Evolutionary conservation across 2,888 invertebrate genomes (phyloP).

Genomic region (Dasypogon diadema): DNA sequence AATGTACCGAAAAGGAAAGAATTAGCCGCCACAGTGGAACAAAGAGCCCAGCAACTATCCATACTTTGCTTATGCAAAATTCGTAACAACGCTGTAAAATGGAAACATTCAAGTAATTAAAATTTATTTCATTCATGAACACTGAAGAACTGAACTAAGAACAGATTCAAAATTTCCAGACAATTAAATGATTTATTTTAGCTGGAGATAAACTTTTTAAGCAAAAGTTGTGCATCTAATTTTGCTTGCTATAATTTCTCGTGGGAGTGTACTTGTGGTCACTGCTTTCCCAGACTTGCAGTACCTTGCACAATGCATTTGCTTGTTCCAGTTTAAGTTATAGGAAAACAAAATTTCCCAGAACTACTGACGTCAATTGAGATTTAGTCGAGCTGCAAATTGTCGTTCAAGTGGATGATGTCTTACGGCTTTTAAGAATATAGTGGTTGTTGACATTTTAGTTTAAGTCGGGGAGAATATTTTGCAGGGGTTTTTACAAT

Average conservation of each 20-base stretch:
- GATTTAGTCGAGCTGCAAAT: background rate
- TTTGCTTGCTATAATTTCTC: constrained; percentile 32
- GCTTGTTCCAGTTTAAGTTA: no score
- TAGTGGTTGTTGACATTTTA: no score
- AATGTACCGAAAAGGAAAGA: no score
- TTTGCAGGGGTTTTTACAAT: no score
- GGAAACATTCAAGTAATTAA: background rate
- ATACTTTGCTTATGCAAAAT: no score
- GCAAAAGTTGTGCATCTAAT: constrained; percentile 27
- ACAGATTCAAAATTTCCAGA: constrained; percentile 24
- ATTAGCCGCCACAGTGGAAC: no score
- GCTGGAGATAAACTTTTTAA: constrained; percentile 18
- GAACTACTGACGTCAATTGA: background rate
- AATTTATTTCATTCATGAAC: background rate
- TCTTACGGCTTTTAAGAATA: no score
- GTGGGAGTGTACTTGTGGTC: constrained; percentile 21
- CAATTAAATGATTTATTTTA: constrained; percentile 40
- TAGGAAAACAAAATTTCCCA: constrained; percentile 13
- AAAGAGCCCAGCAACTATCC: no score
- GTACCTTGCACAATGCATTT: constrained; percentile 6
- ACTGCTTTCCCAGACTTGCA: background rate
- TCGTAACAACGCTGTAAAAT: no score
- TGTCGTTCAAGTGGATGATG: no score
- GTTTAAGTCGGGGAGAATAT: no score
- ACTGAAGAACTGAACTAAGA: background rate